Percentiles rank a stretch among this genome's conserved stretches.
Conservation (phyloP, 2,888 invertebrate species). For the Calameuta filiformis region DNA sequence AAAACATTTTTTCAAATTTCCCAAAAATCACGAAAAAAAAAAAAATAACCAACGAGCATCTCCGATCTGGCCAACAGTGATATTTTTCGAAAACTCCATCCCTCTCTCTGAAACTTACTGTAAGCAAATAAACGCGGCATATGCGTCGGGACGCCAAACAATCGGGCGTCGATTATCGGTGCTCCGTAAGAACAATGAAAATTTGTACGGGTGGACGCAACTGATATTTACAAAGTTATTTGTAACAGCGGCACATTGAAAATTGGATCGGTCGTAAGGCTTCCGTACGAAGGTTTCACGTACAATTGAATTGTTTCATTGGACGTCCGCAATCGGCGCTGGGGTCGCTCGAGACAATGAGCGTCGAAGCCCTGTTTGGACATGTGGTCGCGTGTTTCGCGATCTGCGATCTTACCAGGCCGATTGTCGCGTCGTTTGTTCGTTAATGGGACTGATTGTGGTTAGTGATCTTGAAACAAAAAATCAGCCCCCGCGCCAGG, state of each 20-base stretch:
- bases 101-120: too few relatives aligned
- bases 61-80: too few relatives aligned
- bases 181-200: slow-evolving; percentile 17
- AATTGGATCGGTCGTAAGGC: slow-evolving; percentile 13
- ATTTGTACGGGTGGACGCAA: slow-evolving; percentile 8
- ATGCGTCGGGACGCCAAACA: slow-evolving; percentile 31
- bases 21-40: not conserved
- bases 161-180: slow-evolving; percentile 36
- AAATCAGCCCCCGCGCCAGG: slow-evolving; percentile 37
- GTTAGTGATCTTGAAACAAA: slow-evolving; percentile 62
- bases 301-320: slow-evolving; percentile 2
- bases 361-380: slow-evolving; percentile 28
- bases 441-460: slow-evolving; percentile 63
- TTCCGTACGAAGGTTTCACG: not conserved
- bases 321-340: not conserved
- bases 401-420: slow-evolving; percentile 20
- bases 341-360: too few relatives aligned
- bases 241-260: slow-evolving; percentile 18
- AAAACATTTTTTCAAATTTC: too few relatives aligned
- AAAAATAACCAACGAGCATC: too few relatives aligned
- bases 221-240: slow-evolving; percentile 32
- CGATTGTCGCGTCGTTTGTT: slow-evolving; percentile 62
- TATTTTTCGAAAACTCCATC: too few relatives aligned
- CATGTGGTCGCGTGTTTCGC: slow-evolving; percentile 29
- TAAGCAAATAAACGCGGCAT: slow-evolving; percentile 25